Evolutionary conservation across 1,140 invertebrate genomes (phyloP), one percentile per base, ranked within the genome.

Genomic region (Magallana gigas): DNA sequence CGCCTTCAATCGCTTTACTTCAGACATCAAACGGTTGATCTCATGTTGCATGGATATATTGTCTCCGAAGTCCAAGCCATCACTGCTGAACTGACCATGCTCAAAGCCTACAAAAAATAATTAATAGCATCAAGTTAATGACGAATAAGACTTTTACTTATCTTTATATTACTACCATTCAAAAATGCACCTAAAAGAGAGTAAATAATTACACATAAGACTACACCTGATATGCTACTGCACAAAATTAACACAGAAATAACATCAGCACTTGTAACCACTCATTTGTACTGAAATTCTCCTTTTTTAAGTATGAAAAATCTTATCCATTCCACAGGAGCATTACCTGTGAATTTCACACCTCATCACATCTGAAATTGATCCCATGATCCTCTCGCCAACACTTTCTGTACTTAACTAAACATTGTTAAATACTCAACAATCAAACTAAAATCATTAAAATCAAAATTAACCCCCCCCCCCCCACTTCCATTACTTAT

Each of bases 11-110:
- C 91, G 85, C 23, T 90, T 90, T 16, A 93, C 90, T 64, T 94
- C 92, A 16, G 90, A 85, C n/a, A 90, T 89, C 1, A 95, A 92
- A 8, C 91, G 86, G 91, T 95, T 95, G 64, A 94, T 93, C 88
- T 95, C 94, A 89, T 93, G 92, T 84, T 95, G 94, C 85, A 94
- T 92, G 16, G 91, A 88, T 68, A 95, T 94, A 86, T 91, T 93
- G 90, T 95, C 94, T 85, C 92, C 92, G 90, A 95, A 94, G 88
- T 95, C 94, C 84, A 91, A 81, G n/a, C 90, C 89, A 85, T 92
- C 92, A 59, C 85, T 84, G 71, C 87, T 81, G 88, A 90, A 87
- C 57, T 85, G 36, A 59, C 84, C 48, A 7, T 82, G 48, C n/a
- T 82, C 81, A 57, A 82, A 82, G 11, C 57, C 81, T 82, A 18